Conservation (phyloP, 2,113 vertebrate species). For the Donacobius atricapilla region DNA sequence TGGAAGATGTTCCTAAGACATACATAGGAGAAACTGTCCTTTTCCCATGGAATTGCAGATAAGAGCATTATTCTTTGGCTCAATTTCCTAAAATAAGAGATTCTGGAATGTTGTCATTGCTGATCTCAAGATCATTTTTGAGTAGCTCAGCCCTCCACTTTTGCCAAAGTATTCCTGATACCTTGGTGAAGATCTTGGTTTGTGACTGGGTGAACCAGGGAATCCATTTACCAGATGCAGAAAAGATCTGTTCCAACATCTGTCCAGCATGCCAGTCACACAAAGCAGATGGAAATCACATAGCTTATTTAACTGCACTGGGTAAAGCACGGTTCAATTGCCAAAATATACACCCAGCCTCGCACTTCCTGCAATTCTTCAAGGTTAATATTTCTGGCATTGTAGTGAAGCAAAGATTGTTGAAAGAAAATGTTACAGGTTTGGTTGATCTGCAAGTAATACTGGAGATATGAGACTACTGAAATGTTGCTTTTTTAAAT, state of each 20-base stretch:
- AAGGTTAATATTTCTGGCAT: background rate
- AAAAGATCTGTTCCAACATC: background rate
- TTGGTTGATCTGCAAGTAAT: background rate
- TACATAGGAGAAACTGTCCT: background rate
- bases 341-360: background rate
- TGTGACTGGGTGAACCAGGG: background rate
- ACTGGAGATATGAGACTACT: background rate
- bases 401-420: background rate
- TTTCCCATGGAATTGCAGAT: background rate
- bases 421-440: background rate
- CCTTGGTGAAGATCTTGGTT: background rate
- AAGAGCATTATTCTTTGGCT: background rate
- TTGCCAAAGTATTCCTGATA: no score
- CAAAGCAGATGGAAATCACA: background rate
- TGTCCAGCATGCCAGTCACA: background rate
- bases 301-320: background rate
- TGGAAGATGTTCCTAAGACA: background rate
- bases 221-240: background rate
- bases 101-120: background rate
- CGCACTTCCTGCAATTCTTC: background rate
- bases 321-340: background rate
- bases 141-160: background rate
- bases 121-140: background rate
- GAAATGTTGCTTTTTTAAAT: background rate
- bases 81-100: background rate